phyloP scores from a whole-genome alignment of 2,797 vertebrate genomes.

The Enteromius treurensis region DNA sequence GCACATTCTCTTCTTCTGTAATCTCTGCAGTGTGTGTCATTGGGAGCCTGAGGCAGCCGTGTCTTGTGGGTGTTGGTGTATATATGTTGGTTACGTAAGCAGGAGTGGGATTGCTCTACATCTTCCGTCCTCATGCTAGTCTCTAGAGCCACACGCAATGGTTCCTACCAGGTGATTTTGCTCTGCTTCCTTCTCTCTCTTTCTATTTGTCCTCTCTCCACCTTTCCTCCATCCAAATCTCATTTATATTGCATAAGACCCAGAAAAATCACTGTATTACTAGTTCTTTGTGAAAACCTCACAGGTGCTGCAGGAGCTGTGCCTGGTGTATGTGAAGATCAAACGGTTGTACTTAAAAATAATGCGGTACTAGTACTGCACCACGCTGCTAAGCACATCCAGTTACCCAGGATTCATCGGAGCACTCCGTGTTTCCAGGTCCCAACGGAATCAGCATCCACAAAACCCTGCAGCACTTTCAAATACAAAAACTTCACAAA shows the following conservation, averaged over 20 bases:
- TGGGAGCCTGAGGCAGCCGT: not conserved
- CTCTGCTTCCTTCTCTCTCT: not conserved
- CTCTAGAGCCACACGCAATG: not conserved
- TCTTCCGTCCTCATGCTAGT: constrained; percentile 28
- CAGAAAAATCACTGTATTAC: not conserved
- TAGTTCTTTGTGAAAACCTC: constrained; percentile 18
- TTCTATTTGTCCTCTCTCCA: constrained; percentile 10
- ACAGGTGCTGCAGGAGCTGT: constrained; percentile 1
- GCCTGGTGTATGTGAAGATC: not conserved
- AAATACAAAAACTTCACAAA: not conserved
- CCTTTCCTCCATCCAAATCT: constrained; percentile 22
- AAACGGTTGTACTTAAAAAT: not conserved
- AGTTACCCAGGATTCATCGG: not conserved
- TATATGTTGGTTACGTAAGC: constrained; percentile 47
- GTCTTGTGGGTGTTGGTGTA: not conserved
- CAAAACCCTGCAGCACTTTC: not conserved
- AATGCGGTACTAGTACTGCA: not conserved
- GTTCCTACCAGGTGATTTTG: not conserved
- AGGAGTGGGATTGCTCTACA: not conserved
- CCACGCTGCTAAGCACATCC: constrained; percentile 6
- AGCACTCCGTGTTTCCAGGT: not conserved
- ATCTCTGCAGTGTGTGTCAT: constrained; percentile 7
- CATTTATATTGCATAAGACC: constrained; percentile 28
- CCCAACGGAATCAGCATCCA: not conserved
- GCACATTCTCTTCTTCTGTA: constrained; percentile 6